Base-by-base conservation (phyloP, 2,113 vertebrate genomes). In the Amblyornis subalaris region DNA sequence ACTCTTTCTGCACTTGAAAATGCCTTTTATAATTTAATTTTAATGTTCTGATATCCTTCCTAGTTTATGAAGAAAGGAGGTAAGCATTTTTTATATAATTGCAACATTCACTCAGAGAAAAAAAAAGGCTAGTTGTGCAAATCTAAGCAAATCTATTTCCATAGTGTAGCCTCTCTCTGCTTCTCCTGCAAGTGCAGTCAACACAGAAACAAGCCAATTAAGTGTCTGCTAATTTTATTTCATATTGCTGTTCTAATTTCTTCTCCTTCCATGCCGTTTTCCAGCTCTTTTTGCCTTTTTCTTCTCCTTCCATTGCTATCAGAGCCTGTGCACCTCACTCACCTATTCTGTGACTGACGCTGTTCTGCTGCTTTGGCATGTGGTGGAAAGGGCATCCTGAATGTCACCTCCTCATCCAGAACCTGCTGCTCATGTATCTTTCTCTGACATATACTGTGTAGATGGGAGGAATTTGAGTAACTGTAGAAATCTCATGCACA, bases 321-420 rank as follows among this genome's bases (percentile, higher is more conserved):
- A 82, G 61, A 94, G 54, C 55, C 65, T 89, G 69, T 71, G 44
- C 40, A 53, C 66, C 60, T 91, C 96, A 97, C 96, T 97, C 95
- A 96, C 90, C 85, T 97, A 95, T 75, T 91, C 44, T 81, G 97
- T 97, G 98, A 98, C 94, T 65, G 90, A 97, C 97, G 93, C 88
- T 93, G 72, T 96, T 95, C 58, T 81, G 95, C 97, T 98, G 96
- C 95, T 94, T 85, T 90, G 70, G 40, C 60, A 90, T 75, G 67
- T 80, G 70, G 91, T 90, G 78, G 80, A 88, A 98, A 97, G 91
- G 95, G 64, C 79, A 94, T 93, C 75, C 67, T 80, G 88, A 88
- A 90, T 58, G 47, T 44, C 90, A 87, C 73, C 54, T 61, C 54
- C 83, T 94, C 42, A 24, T 76, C 73, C 50, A 53, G 53, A 84